Evolutionary conservation across 2,888 invertebrate genomes (phyloP).

Genomic region (Falcaria lacertinaria): DNA sequence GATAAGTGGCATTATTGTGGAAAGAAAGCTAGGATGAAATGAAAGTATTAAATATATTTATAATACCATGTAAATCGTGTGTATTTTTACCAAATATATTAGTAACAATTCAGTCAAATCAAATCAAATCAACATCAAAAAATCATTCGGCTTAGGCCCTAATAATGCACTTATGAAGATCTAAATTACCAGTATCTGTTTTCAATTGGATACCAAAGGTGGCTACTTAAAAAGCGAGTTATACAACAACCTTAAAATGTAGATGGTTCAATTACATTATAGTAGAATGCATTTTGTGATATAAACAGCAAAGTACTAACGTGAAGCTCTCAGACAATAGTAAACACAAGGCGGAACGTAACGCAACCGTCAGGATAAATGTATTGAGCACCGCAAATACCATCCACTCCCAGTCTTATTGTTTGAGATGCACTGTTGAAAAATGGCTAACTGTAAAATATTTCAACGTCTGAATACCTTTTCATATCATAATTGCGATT

Average conservation of each 20-base stretch:
- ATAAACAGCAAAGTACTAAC: conserved; percentile 55
- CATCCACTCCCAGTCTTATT: conserved; percentile 59
- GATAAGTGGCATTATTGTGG: conserved; percentile 28
- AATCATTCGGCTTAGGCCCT: too few species aligned
- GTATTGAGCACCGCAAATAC: conserved; percentile 62
- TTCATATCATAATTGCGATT: conserved; percentile 13
- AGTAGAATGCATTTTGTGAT: conserved; percentile 50
- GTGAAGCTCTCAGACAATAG: conserved; percentile 65
- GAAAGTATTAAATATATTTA: too few species aligned
- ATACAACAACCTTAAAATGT: not conserved
- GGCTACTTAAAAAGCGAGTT: too few species aligned
- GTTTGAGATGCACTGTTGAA: conserved; percentile 57
- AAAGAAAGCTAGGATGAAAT: too few species aligned
- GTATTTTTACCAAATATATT: too few species aligned
- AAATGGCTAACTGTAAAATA: conserved; percentile 44
- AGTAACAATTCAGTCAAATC: too few species aligned
- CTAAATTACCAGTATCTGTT: too few species aligned
- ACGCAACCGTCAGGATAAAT: conserved; percentile 54
- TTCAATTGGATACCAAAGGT: too few species aligned
- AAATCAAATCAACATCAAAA: too few species aligned
- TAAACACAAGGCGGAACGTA: conserved; percentile 56
- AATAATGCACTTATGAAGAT: too few species aligned
- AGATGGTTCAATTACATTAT: conserved; percentile 40
- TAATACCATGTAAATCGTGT: too few species aligned
- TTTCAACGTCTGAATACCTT: conserved; percentile 27